These are phyloP conservation scores for Halcyon senegalensis DNA, from an alignment of 2,113 vertebrate genomes.

Conservation along the genomic window DNA sequence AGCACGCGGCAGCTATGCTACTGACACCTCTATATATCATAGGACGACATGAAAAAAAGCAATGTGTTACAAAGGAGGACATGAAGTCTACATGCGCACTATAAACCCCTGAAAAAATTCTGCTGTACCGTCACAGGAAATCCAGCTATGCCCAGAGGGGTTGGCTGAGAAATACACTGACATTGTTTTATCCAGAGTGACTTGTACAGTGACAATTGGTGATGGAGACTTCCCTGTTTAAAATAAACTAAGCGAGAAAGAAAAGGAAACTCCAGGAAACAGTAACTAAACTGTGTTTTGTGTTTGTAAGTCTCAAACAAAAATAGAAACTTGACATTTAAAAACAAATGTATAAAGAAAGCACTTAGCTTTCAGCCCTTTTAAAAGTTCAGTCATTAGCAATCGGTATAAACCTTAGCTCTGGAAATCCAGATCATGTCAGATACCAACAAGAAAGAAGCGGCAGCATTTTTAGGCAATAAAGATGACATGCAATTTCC, in stretches of 20 bases:
- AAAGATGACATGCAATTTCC: background rate
- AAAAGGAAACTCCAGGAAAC: constrained; percentile 47
- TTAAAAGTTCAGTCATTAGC: background rate
- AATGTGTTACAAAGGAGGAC: background rate
- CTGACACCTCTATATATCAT: background rate
- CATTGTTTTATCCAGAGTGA: background rate
- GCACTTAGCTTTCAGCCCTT: background rate
- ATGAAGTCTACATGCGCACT: background rate
- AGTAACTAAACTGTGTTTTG: background rate
- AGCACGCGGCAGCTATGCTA: background rate
- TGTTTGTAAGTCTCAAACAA: background rate
- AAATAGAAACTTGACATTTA: constrained; percentile 66
- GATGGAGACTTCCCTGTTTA: constrained; percentile 14
- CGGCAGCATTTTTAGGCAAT: background rate
- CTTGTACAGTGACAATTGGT: background rate
- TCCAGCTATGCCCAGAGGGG: background rate
- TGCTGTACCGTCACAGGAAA: background rate
- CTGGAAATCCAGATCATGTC: background rate
- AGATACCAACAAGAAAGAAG: background rate
- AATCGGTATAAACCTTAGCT: background rate
- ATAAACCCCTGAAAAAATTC: background rate
- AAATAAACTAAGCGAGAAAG: constrained; percentile 37
- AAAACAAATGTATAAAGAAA: constrained; percentile 20
- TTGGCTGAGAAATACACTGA: background rate
- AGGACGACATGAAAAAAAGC: background rate